Conservation (phyloP, 1,140 invertebrate genomes). For the Solenopsis invicta region DNA sequence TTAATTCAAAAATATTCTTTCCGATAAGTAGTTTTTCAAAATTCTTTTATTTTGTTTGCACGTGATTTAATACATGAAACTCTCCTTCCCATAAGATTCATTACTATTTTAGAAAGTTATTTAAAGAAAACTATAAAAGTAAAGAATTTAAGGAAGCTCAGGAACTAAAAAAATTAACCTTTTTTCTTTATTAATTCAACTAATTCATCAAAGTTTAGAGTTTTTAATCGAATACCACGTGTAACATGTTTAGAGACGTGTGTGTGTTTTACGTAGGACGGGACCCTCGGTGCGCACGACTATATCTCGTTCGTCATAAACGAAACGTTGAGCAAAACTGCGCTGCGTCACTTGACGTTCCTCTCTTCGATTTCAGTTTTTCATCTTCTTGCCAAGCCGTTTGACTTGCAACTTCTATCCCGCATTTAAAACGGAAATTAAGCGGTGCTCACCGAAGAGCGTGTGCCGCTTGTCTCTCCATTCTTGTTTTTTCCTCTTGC, state of each 20-base stretch:
- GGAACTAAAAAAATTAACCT: neutral
- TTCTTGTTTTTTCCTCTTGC: neutral
- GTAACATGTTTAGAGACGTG: neutral
- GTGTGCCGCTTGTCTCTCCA: constrained; percentile 39
- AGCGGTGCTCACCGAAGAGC: constrained; percentile 45
- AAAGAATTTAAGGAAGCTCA: too few species aligned
- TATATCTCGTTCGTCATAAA: constrained; percentile 19
- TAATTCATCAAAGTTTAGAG: neutral
- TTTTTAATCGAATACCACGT: neutral
- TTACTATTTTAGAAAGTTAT: too few species aligned
- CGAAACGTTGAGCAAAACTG: constrained; percentile 32
- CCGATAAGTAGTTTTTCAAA: too few species aligned
- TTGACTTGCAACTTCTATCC: constrained; percentile 63
- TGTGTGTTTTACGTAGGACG: neutral
- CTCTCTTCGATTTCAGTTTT: constrained; percentile 72
- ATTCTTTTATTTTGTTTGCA: too few species aligned
- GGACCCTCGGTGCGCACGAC: neutral
- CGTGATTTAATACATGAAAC: too few species aligned
- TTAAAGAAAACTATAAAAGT: too few species aligned
- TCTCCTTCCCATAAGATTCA: too few species aligned
- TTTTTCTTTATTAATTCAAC: neutral
- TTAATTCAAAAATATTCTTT: too few species aligned
- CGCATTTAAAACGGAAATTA: constrained; percentile 76
- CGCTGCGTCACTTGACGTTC: neutral
- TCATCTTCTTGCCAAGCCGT: constrained; percentile 56